Evolutionary conservation across 2,113 vertebrate species (phyloP).

Genomic region (Galbula dea): DNA sequence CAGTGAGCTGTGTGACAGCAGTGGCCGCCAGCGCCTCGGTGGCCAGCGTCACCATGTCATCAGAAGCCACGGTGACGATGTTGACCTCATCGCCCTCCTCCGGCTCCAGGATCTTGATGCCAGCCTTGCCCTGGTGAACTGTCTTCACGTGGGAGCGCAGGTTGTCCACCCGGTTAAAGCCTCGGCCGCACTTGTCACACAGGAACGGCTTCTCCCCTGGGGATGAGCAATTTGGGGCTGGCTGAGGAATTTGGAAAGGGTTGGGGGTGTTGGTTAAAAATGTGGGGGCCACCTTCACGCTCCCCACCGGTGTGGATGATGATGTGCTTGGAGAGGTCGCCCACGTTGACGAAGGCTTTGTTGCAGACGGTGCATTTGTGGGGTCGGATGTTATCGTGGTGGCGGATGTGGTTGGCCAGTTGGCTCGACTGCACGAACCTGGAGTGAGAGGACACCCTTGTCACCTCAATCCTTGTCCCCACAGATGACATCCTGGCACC

Average conservation of each 20-base stretch:
- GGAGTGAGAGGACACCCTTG: rapidly evolving
- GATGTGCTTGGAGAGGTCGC: constrained; percentile 96
- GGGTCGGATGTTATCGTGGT: constrained; percentile 97
- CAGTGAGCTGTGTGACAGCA: constrained; percentile 90
- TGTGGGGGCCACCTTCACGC: too few species aligned
- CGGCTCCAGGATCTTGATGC: constrained; percentile 88
- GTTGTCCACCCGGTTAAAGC: constrained; percentile 97
- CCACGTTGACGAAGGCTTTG: constrained; percentile 97
- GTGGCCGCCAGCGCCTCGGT: constrained; percentile 88
- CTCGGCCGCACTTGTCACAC: constrained; percentile 94
- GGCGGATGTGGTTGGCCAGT: constrained; percentile 96
- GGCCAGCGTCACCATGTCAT: constrained; percentile 91
- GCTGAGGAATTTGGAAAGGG: too few species aligned
- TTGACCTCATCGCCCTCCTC: constrained; percentile 84
- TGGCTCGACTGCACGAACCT: constrained; percentile 98
- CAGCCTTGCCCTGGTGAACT: constrained; percentile 93
- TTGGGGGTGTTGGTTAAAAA: too few species aligned
- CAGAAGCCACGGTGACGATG: constrained; percentile 88
- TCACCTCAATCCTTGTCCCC: rapidly evolving
- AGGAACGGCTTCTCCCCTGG: constrained; percentile 96
- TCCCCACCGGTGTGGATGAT: constrained; percentile 96
- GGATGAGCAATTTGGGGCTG: rapidly evolving
- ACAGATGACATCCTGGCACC: not conserved
- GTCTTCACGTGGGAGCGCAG: constrained; percentile 97
- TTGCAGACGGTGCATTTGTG: constrained; percentile 94